A percentile compares a stretch with the other conserved stretches of the same genome.
phyloP scores from a whole-genome alignment of 2,113 vertebrate genomes.

The Gobius niger region DNA sequence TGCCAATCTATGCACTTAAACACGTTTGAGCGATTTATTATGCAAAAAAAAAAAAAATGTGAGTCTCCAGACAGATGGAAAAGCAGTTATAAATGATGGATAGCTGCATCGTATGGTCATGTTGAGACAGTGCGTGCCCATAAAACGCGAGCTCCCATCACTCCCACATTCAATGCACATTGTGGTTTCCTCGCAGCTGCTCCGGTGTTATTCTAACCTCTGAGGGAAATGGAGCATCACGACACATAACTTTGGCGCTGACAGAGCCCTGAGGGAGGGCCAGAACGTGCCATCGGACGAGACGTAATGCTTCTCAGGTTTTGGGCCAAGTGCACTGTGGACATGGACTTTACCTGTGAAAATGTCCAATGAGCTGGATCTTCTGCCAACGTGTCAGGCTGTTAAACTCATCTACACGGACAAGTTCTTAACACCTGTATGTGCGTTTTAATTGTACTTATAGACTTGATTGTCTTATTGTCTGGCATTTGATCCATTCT shows the following conservation, averaged over 20 bases:
- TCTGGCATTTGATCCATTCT: too few species aligned
- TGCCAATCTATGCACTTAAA: too few species aligned
- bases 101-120: background rate
- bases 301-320: background rate
- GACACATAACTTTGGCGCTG: background rate
- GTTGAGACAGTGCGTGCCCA: background rate
- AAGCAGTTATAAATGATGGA: slow-evolving; percentile 1
- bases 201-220: slow-evolving; percentile 8
- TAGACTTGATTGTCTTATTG: too few species aligned
- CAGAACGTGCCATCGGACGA: background rate
- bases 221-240: slow-evolving; percentile 8
- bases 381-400: background rate
- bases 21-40: too few species aligned
- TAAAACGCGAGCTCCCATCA: background rate
- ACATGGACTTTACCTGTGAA: background rate
- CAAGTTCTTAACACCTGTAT: background rate
- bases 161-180: background rate
- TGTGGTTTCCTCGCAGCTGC: background rate
- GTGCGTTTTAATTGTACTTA: too few species aligned
- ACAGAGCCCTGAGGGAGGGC: background rate
- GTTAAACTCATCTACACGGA: background rate
- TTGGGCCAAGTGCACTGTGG: background rate
- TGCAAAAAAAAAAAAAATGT: background rate
- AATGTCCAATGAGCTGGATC: background rate
- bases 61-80: background rate